Conservation (phyloP, 2,113 vertebrate species). For the Promerops cafer region DNA sequence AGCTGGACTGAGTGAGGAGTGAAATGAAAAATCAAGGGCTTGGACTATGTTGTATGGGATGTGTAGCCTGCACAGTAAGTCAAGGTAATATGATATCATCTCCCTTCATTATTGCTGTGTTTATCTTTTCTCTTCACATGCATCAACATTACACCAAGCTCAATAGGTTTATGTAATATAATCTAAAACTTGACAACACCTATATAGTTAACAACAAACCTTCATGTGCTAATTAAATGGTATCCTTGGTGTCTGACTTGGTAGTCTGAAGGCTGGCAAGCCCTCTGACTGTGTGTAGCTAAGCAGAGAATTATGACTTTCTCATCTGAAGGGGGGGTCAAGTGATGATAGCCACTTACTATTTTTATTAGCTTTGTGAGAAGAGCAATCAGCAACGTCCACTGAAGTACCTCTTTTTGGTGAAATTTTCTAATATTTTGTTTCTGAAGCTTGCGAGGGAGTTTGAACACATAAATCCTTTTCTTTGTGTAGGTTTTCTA, state of each 20-base stretch:
- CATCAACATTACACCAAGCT: background rate
- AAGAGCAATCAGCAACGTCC: background rate
- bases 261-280: background rate
- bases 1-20: background rate
- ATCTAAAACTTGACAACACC: background rate
- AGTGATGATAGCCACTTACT: background rate
- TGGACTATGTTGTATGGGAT: background rate
- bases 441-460: background rate
- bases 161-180: background rate
- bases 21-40: background rate
- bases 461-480: rapidly evolving
- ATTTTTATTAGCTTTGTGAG: background rate
- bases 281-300: rapidly evolving
- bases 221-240: background rate
- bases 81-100: background rate
- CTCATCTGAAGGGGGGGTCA: background rate
- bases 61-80: background rate
- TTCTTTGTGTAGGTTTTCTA: background rate
- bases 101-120: background rate
- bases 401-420: background rate
- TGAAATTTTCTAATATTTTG: background rate
- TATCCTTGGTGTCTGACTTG: background rate
- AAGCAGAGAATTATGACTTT: background rate
- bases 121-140: background rate
- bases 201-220: background rate